A percentile compares a stretch with the other conserved stretches of the same genome.
Evolutionary conservation across 2,888 invertebrate species (phyloP).

Genomic region (Papilio protenor): DNA sequence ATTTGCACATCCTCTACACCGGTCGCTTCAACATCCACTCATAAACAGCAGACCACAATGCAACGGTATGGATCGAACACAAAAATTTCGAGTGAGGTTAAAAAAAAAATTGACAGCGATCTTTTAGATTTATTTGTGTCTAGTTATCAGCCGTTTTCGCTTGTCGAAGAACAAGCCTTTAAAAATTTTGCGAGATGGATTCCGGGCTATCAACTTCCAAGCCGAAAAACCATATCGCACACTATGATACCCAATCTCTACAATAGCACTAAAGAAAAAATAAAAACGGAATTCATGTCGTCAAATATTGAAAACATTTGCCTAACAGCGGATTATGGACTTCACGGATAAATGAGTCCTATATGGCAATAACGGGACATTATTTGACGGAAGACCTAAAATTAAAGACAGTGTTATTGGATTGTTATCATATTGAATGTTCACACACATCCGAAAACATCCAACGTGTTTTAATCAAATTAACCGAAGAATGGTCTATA

Average conservation of each 20-base stretch:
- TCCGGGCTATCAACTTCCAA: slow-evolving; percentile 47
- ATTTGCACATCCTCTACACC: no score
- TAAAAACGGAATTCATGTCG: not conserved
- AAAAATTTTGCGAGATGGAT: slow-evolving; percentile 45
- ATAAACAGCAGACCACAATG: no score
- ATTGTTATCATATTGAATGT: slow-evolving; percentile 49
- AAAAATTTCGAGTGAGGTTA: slow-evolving; percentile 27
- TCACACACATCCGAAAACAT: slow-evolving; percentile 50
- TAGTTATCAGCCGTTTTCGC: slow-evolving; percentile 46
- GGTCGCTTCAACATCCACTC: no score
- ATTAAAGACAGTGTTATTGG: slow-evolving; percentile 50
- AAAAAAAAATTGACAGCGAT: slow-evolving; percentile 44
- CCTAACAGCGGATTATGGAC: slow-evolving; percentile 54
- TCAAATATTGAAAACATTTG: slow-evolving; percentile 44
- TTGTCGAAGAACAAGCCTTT: slow-evolving; percentile 47
- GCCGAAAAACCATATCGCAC: slow-evolving; percentile 43
- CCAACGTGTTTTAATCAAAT: slow-evolving; percentile 44
- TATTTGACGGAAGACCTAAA: slow-evolving; percentile 48
- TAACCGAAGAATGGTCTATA: slow-evolving; percentile 44
- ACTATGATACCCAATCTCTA: slow-evolving; percentile 28
- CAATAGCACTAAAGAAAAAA: slow-evolving; percentile 4
- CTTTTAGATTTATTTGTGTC: slow-evolving; percentile 45
- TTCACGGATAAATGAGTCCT: slow-evolving; percentile 48
- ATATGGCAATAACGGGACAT: slow-evolving; percentile 52
- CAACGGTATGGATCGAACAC: no score